Evolutionary conservation across 2,797 vertebrate species (phyloP), one percentile per base, ranked within the genome.

Genomic region (Rhinella marina): DNA sequence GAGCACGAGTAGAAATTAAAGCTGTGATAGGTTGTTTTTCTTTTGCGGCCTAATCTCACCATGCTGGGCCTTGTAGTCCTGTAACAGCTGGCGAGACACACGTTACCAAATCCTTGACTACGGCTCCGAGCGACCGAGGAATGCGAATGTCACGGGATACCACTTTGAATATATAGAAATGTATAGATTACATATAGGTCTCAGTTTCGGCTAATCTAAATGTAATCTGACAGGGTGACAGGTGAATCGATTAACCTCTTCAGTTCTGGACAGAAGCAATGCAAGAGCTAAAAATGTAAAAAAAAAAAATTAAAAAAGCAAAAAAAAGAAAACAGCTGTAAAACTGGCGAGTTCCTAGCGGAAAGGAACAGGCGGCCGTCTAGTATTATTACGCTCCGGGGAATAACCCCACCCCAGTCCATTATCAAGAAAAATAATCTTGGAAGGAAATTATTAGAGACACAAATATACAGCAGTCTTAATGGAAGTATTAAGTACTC

Each of bases 381-480:
- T 84, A 73, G 59, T 84, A 73, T 75, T 41, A 73, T 23, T 29
- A 48, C 56, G 32, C 82, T 62, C 82, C 13, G 29, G 82, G 82
- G 82, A 84, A 25, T 21, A 12, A 25, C 82, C 57, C 70, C 70
- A 84, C 82, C 82, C 82, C 54, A 17, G 14, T 14, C 57, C 70
- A 84, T 84, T 75, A 75, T 70, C 82, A 75, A 76, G 70, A 84
- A 76, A 84, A 84, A 84, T 75, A 84, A 84, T 41, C 52, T 84
- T 84, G 54, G 68, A 75, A 75, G 82, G 82, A 84, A 84, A 84
- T 84, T 21, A 57, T 75, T 48, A n/a, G n/a, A 72, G 68, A 84
- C 52, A 59, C 82, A 75, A 75, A 61, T 76, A 76, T 12, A 62
- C 70, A 61, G 82, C 11, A 25, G 82, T 21, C 82, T 62, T 32